phyloP scores from a whole-genome alignment of 2,888 invertebrate species.

The Hoplodrina ambigua region DNA sequence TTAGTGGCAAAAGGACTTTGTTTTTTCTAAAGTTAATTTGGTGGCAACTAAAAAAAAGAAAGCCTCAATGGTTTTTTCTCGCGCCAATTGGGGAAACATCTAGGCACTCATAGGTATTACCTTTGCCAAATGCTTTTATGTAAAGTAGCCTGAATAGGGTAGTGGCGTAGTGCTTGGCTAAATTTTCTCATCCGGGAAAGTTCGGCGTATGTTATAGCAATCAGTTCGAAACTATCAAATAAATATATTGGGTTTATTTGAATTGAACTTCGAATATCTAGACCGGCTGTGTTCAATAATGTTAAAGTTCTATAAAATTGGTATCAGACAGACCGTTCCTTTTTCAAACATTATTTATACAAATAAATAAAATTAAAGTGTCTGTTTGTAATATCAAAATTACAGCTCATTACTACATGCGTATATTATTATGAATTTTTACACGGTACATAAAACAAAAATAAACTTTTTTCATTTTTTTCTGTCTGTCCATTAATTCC shows the following conservation, averaged over 20 bases:
- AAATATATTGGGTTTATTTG: slow-evolving; percentile 46
- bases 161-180: slow-evolving; percentile 48
- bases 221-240: slow-evolving; percentile 44
- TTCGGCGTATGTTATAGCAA: slow-evolving; percentile 28
- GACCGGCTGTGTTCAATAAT: slow-evolving; percentile 17
- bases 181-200: slow-evolving; percentile 57
- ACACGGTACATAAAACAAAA: too few species aligned
- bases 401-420: too few species aligned
- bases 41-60: slow-evolving; percentile 26
- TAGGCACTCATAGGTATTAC: slow-evolving; percentile 54
- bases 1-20: slow-evolving; percentile 33
- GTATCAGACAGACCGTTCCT: not conserved
- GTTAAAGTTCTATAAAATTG: slow-evolving; percentile 4
- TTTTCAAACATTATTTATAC: slow-evolving; percentile 5
- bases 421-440: too few species aligned
- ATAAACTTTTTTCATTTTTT: too few species aligned
- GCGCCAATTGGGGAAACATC: slow-evolving; percentile 37
- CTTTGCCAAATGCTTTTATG: slow-evolving; percentile 60
- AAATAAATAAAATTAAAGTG: too few species aligned
- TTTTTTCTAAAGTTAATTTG: slow-evolving; percentile 40
- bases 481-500: too few species aligned
- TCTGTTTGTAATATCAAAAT: too few species aligned
- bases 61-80: slow-evolving; percentile 29
- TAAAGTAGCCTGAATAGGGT: slow-evolving; percentile 51
- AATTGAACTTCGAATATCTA: slow-evolving; percentile 30